phyloP scores from a whole-genome alignment of 2,113 vertebrate species.

The Myxocyprinus asiaticus region DNA sequence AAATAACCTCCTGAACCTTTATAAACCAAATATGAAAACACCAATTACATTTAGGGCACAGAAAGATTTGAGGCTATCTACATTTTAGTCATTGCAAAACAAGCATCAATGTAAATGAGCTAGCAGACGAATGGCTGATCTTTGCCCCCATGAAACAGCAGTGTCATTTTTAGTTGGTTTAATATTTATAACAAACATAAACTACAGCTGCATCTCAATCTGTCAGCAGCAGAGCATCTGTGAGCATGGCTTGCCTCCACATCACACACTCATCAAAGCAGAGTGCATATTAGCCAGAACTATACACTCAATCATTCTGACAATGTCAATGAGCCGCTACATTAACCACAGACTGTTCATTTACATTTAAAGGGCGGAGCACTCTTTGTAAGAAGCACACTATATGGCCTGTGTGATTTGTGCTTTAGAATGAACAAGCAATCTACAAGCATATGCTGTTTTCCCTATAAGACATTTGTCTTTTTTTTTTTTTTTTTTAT shows the following conservation, averaged over 20 bases:
- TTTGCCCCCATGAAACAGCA: not conserved
- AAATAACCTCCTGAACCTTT: too few relatives aligned
- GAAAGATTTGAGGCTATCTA: too few relatives aligned
- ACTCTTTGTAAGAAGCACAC: not conserved
- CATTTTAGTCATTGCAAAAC: too few relatives aligned
- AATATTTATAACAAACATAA: conserved; percentile 10
- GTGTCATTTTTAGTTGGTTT: not conserved
- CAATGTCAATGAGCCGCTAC: conserved; percentile 39
- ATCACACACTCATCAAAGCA: conserved; percentile 29
- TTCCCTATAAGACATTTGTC: not conserved
- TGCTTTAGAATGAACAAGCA: not conserved
- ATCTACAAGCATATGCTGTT: not conserved
- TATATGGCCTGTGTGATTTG: not conserved
- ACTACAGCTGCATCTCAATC: conserved; percentile 42
- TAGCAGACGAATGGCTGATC: too few relatives aligned
- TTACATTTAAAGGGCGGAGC: conserved; percentile 25
- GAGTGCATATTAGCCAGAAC: not conserved
- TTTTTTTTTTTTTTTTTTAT: conserved; percentile 1
- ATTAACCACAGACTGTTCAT: conserved; percentile 39
- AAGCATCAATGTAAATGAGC: too few relatives aligned
- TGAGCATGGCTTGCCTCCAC: conserved; percentile 23
- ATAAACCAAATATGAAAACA: too few relatives aligned
- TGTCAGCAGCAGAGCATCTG: conserved; percentile 24
- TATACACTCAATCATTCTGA: conserved; percentile 38
- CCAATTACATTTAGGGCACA: too few relatives aligned